These are phyloP conservation scores for Chionodraco myersi DNA, from an alignment of 2,113 vertebrate genomes.

Conservation along the genomic window DNA sequence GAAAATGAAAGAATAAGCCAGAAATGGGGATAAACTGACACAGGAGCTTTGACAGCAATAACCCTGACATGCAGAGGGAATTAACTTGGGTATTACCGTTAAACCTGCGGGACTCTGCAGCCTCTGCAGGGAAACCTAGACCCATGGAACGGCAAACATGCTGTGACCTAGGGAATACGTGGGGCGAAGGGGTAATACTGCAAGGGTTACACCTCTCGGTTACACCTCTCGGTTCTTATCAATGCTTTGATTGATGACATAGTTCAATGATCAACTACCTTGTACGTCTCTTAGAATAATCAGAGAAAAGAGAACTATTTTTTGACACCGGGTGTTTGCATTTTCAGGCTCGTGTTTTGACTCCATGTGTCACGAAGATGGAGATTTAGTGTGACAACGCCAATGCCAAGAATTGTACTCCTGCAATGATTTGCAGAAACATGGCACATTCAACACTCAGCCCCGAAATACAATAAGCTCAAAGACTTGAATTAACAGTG, in stretches of 20 bases:
- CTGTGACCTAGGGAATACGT: constrained; percentile 46
- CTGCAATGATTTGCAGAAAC: constrained; percentile 67
- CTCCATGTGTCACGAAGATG: constrained; percentile 71
- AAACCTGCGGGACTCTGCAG: constrained; percentile 66
- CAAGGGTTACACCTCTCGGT: background rate
- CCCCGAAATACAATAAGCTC: constrained; percentile 38
- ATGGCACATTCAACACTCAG: constrained; percentile 59
- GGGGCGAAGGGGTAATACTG: constrained; percentile 21
- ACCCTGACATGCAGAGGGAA: constrained; percentile 66
- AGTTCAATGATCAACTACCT: constrained; percentile 32
- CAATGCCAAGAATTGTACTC: constrained; percentile 67
- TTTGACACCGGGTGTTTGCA: constrained; percentile 50
- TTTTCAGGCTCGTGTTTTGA: constrained; percentile 72
- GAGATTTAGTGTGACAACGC: constrained; percentile 76
- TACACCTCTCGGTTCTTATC: constrained; percentile 1
- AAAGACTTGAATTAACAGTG: constrained; percentile 37
- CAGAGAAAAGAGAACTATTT: constrained; percentile 21
- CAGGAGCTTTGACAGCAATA: constrained; percentile 68
- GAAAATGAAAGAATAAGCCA: constrained; percentile 53
- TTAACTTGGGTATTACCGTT: constrained; percentile 74
- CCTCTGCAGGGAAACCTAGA: constrained; percentile 37
- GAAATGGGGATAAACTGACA: constrained; percentile 57
- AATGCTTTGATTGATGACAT: constrained; percentile 5
- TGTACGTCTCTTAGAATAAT: constrained; percentile 38
- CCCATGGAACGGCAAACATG: constrained; percentile 30